These are phyloP conservation scores for Sarcophaga peregrina DNA, from an alignment of 1,140 invertebrate species.

Conservation along the genomic window DNA sequence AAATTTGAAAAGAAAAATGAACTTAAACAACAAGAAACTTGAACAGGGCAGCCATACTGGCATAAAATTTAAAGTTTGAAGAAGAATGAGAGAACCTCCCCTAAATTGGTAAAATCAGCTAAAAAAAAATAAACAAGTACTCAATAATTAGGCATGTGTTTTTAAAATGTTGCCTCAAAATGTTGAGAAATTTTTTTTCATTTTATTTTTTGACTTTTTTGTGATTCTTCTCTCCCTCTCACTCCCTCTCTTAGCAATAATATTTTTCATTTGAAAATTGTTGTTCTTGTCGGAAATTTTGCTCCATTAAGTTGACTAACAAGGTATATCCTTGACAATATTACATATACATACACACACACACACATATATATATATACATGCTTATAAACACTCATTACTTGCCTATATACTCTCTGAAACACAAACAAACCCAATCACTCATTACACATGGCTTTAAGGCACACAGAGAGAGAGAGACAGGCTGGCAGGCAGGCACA, in stretches of 20 bases:
- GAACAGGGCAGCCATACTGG: too few relatives aligned
- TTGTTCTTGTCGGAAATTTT: conserved; percentile 49
- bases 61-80: conserved; percentile 4
- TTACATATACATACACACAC: conserved; percentile 45
- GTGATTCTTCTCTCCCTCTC: too few relatives aligned
- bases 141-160: conserved; percentile 49
- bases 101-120: conserved; percentile 42
- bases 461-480: background rate
- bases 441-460: conserved; percentile 29
- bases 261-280: background rate
- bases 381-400: background rate
- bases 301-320: conserved; percentile 60
- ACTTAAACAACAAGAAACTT: background rate
- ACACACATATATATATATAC: conserved; percentile 50
- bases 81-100: background rate
- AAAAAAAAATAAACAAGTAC: conserved; percentile 30
- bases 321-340: conserved; percentile 59
- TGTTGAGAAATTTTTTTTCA: too few relatives aligned
- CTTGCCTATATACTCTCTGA: too few relatives aligned
- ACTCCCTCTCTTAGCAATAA: background rate
- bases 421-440: background rate
- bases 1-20: background rate
- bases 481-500: too few relatives aligned
- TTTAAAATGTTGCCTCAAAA: conserved; percentile 2
- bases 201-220: background rate